These are phyloP conservation scores for Trichosurus vulpecula DNA, from an alignment of 2,797 vertebrate genomes.

Conservation along the genomic window DNA sequence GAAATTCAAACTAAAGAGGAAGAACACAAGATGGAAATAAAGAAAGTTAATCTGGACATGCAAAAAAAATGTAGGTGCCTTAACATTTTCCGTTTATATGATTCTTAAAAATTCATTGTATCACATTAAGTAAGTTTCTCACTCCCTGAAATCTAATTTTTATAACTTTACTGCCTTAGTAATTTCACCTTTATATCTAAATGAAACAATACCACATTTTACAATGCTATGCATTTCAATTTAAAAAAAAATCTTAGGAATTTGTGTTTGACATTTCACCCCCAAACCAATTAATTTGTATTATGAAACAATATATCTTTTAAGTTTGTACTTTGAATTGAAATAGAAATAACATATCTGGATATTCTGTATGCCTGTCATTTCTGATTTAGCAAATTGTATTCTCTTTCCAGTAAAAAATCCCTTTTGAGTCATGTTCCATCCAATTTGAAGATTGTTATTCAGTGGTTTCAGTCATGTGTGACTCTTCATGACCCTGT, in stretches of 20 bases:
- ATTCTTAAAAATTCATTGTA: conserved; percentile 10
- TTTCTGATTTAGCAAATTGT: background rate
- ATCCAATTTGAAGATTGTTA: background rate
- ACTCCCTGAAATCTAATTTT: background rate
- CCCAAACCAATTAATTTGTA: background rate
- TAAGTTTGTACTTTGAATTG: background rate
- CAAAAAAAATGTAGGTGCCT: conserved; percentile 80
- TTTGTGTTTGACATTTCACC: background rate
- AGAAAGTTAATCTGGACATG: conserved; percentile 77
- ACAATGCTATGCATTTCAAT: background rate
- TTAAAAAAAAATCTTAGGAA: background rate
- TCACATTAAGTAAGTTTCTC: background rate
- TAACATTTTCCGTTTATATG: conserved; percentile 41
- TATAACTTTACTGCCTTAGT: background rate
- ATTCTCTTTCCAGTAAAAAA: background rate
- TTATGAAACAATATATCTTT: background rate
- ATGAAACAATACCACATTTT: background rate
- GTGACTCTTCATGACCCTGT: background rate
- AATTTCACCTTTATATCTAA: background rate
- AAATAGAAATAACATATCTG: background rate
- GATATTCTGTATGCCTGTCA: background rate
- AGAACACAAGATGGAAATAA: conserved; percentile 78
- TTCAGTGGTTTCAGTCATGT: background rate
- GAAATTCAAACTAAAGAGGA: conserved; percentile 85
- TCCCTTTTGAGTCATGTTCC: background rate